These are phyloP conservation scores for Solea senegalensis DNA, from an alignment of 2,113 vertebrate species.

Conservation along the genomic window DNA sequence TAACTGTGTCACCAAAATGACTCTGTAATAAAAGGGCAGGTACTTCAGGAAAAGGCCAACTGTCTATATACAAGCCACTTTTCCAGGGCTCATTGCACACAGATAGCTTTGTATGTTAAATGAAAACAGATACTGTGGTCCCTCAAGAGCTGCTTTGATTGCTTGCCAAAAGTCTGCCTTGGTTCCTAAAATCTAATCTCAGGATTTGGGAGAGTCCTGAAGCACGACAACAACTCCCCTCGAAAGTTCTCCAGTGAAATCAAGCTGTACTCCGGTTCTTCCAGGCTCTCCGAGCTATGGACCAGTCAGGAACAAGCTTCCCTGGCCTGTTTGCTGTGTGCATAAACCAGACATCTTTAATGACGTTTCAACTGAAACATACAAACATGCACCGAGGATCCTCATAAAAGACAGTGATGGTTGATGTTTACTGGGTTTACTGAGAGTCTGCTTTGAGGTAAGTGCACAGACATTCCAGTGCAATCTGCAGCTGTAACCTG, in stretches of 20 bases:
- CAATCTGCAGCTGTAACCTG: slow-evolving; percentile 56
- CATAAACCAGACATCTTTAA: slow-evolving; percentile 63
- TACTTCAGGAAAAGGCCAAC: slow-evolving; percentile 47
- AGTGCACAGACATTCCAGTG: slow-evolving; percentile 42
- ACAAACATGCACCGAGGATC: slow-evolving; percentile 52
- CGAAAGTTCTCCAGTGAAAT: slow-evolving; percentile 47
- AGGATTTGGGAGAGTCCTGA: slow-evolving; percentile 56
- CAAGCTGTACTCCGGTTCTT: slow-evolving; percentile 30
- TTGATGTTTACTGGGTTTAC: slow-evolving; percentile 56
- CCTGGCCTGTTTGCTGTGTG: slow-evolving; percentile 36
- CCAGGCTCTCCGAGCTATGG: slow-evolving; percentile 22
- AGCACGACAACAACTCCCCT: slow-evolving; percentile 51
- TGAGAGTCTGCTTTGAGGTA: slow-evolving; percentile 55
- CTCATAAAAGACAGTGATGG: slow-evolving; percentile 72
- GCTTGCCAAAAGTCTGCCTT: slow-evolving; percentile 56
- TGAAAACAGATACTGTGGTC: slow-evolving; percentile 72
- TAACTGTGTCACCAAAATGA: slow-evolving; percentile 41
- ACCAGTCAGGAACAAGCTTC: slow-evolving; percentile 23
- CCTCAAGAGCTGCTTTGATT: slow-evolving; percentile 67
- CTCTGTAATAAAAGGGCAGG: slow-evolving; percentile 38
- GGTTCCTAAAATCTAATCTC: slow-evolving; percentile 67
- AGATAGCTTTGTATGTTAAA: slow-evolving; percentile 69
- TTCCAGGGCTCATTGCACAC: slow-evolving; percentile 54
- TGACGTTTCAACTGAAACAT: slow-evolving; percentile 56
- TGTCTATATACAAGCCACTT: slow-evolving; percentile 52